These are phyloP conservation scores for Rhinichthys osculus DNA, from an alignment of 2,797 vertebrate genomes.

Conservation along the genomic window DNA sequence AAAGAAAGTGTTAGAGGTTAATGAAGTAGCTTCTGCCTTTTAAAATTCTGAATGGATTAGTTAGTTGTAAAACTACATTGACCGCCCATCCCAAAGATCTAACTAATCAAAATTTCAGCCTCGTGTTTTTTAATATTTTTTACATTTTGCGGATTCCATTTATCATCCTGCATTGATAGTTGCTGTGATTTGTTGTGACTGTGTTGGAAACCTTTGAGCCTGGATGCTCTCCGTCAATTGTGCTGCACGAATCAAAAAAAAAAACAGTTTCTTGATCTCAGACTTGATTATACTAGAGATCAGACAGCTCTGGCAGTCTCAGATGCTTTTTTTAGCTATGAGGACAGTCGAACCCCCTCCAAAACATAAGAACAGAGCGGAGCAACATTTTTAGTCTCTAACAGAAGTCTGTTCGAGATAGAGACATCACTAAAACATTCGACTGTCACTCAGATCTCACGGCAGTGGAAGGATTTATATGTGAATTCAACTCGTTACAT, in stretches of 20 bases:
- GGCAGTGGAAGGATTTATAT: not conserved
- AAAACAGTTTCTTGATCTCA: constrained; percentile 14
- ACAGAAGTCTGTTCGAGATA: constrained; percentile 8
- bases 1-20: constrained; percentile 54
- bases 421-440: constrained; percentile 16
- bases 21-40: constrained; percentile 40
- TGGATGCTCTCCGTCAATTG: not conserved
- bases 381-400: constrained; percentile 19
- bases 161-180: not conserved
- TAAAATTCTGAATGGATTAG: constrained; percentile 34
- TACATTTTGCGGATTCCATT: not conserved
- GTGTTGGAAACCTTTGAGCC: not conserved
- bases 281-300: constrained; percentile 32
- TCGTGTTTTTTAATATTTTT: not conserved
- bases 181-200: constrained; percentile 2
- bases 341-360: not conserved
- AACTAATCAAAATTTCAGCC: constrained; percentile 12
- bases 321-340: constrained; percentile 22
- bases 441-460: constrained; percentile 4
- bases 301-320: constrained; percentile 28
- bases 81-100: not conserved
- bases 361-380: constrained; percentile 6
- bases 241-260: not conserved
- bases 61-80: constrained; percentile 29
- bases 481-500: not conserved